Evolutionary conservation across 2,113 vertebrate genomes (phyloP).

Genomic region (Melanerpes aurifrons): DNA sequence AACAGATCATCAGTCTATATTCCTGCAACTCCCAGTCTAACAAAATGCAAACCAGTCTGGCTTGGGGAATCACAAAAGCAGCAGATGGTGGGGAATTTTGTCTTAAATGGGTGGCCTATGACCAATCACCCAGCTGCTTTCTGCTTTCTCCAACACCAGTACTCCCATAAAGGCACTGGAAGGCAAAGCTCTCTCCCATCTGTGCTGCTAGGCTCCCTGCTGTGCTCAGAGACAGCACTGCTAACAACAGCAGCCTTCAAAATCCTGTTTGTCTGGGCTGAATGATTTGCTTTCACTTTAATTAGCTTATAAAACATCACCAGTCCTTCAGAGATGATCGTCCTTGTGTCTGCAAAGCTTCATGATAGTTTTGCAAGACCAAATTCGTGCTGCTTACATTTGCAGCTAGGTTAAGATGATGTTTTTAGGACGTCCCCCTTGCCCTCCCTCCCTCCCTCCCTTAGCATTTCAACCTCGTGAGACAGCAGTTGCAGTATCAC

Average conservation of each 20-base stretch:
- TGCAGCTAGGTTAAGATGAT: background rate
- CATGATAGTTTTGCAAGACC: background rate
- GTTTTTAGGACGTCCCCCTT: background rate
- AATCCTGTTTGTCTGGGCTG: background rate
- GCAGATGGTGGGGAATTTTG: conserved; percentile 38
- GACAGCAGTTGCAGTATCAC: fast-evolving
- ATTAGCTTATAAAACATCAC: background rate
- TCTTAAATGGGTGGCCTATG: background rate
- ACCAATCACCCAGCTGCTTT: background rate
- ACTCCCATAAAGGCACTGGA: background rate
- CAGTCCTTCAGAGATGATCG: background rate
- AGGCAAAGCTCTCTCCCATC: background rate
- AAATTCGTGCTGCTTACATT: background rate
- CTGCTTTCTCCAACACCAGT: background rate
- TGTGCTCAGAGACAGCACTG: background rate
- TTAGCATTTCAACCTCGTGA: background rate
- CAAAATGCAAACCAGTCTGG: background rate
- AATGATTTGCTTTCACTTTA: background rate
- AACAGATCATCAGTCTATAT: background rate
- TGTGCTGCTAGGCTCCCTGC: background rate
- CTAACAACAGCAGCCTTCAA: background rate
- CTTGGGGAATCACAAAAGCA: background rate
- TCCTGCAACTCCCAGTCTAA: background rate
- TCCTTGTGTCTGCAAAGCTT: background rate
- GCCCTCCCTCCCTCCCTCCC: background rate